Evolutionary conservation across 2,113 vertebrate species (phyloP).

Genomic region (Tringa solitaria): DNA sequence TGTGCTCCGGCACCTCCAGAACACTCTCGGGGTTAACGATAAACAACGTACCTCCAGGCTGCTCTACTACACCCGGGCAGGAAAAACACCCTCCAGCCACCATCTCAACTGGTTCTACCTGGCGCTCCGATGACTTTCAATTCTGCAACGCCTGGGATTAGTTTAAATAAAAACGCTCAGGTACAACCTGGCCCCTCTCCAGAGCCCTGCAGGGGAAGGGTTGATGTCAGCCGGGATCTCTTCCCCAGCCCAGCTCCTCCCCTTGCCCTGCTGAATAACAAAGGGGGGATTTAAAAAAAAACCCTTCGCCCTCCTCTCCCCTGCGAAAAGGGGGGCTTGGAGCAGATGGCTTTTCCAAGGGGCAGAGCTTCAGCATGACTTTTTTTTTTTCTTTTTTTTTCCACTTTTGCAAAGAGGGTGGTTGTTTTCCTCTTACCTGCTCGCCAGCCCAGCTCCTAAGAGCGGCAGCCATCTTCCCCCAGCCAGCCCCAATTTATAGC

Average conservation of each 20-base stretch:
- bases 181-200: constrained; percentile 33
- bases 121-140: background rate
- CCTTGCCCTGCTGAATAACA: constrained; percentile 31
- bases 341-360: background rate
- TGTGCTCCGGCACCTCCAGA: background rate
- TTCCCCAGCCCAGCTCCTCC: constrained; percentile 44
- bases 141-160: background rate
- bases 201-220: constrained; percentile 5
- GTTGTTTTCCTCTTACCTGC: background rate
- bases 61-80: constrained; percentile 15
- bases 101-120: background rate
- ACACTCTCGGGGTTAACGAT: background rate
- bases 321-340: background rate
- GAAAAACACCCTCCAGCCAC: background rate
- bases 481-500: background rate
- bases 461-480: constrained; percentile 7
- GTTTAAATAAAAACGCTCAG: constrained; percentile 33
- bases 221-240: constrained; percentile 36
- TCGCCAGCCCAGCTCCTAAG: background rate
- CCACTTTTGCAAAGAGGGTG: background rate
- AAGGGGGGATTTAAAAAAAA: background rate
- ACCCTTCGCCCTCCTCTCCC: background rate
- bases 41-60: background rate
- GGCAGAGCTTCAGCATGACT: background rate
- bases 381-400: background rate